These are phyloP conservation scores for Coenobita brevimanus DNA, from an alignment of 1,140 invertebrate genomes.

Conservation along the genomic window DNA sequence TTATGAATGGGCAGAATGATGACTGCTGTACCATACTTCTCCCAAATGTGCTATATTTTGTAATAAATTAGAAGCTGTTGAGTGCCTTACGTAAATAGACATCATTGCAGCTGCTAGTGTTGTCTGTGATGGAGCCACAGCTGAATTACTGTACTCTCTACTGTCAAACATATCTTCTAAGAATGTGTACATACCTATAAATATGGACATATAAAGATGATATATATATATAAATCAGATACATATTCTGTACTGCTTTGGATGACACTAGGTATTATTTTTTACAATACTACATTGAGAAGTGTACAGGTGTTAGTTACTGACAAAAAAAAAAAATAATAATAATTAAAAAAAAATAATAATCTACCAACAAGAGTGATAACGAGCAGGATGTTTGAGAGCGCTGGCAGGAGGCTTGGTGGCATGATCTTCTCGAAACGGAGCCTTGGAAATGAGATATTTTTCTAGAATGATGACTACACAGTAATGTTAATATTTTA, in stretches of 20 bases:
- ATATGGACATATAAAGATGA: neutral
- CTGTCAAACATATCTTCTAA: neutral
- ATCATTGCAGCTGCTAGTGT: slow-evolving; percentile 28
- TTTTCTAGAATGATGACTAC: slow-evolving; percentile 57
- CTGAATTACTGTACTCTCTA: slow-evolving; percentile 16
- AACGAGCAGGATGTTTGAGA: neutral
- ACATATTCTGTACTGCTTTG: slow-evolving; percentile 53
- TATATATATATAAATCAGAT: slow-evolving; percentile 17
- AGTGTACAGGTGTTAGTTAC: neutral
- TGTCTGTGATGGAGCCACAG: slow-evolving; percentile 36
- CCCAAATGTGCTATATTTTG: too few relatives aligned
- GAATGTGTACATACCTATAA: neutral
- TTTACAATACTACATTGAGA: neutral
- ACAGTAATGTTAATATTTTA: slow-evolving; percentile 59
- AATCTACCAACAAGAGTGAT: neutral
- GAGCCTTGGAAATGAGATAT: slow-evolving; percentile 45
- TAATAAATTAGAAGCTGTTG: neutral
- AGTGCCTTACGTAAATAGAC: slow-evolving; percentile 34
- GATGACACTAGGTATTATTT: slow-evolving; percentile 37
- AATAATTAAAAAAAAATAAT: neutral
- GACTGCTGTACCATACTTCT: too few relatives aligned
- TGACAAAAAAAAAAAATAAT: slow-evolving; percentile 5
- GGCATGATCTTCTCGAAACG: slow-evolving; percentile 25
- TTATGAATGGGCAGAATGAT: too few relatives aligned
- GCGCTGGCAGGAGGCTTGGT: neutral